A percentile compares a stretch with the other conserved stretches of the same genome.
These are phyloP conservation scores for Whitmania pigra DNA, from an alignment of 1,140 invertebrate genomes.

Conservation along the genomic window DNA sequence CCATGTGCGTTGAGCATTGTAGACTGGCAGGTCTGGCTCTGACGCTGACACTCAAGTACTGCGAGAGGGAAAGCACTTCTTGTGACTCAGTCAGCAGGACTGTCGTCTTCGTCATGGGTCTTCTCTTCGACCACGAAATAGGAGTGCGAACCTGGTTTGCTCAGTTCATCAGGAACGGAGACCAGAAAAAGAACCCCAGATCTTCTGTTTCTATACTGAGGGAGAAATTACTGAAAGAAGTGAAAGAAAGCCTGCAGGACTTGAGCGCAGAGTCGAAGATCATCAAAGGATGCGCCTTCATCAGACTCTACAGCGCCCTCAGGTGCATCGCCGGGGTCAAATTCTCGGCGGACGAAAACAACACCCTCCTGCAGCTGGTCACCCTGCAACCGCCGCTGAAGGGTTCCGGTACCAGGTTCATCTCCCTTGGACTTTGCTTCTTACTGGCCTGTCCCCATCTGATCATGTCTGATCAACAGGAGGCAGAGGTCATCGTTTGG, in stretches of 20 bases:
- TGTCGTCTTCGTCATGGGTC: conserved; percentile 74
- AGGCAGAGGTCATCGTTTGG: conserved; percentile 82
- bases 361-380: conserved; percentile 64
- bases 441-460: conserved; percentile 82
- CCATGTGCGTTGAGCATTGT: conserved; percentile 60
- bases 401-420: conserved; percentile 77
- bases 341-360: conserved; percentile 83
- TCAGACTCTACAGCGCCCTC: conserved; percentile 77
- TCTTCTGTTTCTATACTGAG: conserved; percentile 61
- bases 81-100: conserved; percentile 42
- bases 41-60: conserved; percentile 54
- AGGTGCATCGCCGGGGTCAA: conserved; percentile 82
- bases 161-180: conserved; percentile 72
- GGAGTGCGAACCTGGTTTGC: conserved; percentile 80
- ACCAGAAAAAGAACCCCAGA: conserved; percentile 60
- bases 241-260: conserved; percentile 50
- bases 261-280: conserved; percentile 55
- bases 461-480: conserved; percentile 61
- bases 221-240: conserved; percentile 59
- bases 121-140: conserved; percentile 78
- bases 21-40: conserved; percentile 75
- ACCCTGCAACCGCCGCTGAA: conserved; percentile 78
- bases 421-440: conserved; percentile 83
- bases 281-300: conserved; percentile 63
- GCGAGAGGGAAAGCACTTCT: conserved; percentile 22